Conservation (phyloP, 1,140 invertebrate species). For the Uloborus diversus region DNA sequence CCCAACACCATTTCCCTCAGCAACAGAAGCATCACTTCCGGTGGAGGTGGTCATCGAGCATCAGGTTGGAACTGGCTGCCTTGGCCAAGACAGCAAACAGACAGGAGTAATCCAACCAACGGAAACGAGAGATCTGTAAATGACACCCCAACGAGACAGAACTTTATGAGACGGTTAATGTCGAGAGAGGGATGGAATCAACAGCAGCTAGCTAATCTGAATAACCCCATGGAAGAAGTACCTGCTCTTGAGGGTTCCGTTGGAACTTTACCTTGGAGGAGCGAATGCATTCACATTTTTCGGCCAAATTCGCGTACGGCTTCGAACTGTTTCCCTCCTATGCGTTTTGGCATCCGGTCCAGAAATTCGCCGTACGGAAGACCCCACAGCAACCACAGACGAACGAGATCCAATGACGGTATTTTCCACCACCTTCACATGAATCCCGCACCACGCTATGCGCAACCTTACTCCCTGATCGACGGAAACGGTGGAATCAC, state of each 20-base stretch:
- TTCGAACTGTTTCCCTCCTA: background rate
- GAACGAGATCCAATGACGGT: conserved; percentile 59
- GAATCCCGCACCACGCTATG: conserved; percentile 36
- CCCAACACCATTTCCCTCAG: background rate
- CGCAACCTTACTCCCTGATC: conserved; percentile 18
- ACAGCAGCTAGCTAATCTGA: background rate
- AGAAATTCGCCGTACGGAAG: conserved; percentile 40
- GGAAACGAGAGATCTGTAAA: background rate
- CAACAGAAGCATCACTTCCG: background rate
- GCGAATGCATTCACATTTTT: conserved; percentile 54
- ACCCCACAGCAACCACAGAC: conserved; percentile 30
- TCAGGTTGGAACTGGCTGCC: conserved; percentile 57
- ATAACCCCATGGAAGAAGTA: background rate
- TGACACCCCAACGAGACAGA: background rate
- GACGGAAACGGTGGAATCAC: background rate
- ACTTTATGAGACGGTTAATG: conserved; percentile 47
- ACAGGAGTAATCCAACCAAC: background rate
- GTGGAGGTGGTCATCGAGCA: conserved; percentile 10
- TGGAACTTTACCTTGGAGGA: conserved; percentile 42
- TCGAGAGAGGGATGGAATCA: conserved; percentile 40
- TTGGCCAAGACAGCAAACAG: conserved; percentile 37
- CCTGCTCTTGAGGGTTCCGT: conserved; percentile 2
- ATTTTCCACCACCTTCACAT: conserved; percentile 59
- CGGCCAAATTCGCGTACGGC: conserved; percentile 6
- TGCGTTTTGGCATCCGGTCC: conserved; percentile 39